phyloP scores from a whole-genome alignment of 2,888 invertebrate species.

The Leptarthrus brevirostris region DNA sequence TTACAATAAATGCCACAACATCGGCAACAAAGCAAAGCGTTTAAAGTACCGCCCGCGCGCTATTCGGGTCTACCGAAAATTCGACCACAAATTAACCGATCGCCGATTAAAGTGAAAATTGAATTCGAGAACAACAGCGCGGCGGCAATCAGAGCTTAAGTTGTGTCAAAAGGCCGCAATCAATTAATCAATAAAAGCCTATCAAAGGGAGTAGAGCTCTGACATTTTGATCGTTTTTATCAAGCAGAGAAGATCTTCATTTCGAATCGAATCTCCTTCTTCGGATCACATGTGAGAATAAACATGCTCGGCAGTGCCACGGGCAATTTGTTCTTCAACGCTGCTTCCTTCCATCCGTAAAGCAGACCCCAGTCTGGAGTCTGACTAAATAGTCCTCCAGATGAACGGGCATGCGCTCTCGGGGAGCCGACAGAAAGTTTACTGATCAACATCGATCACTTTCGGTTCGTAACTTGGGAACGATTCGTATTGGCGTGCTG shows the following conservation, averaged over 20 bases:
- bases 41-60: background rate
- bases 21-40: background rate
- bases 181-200: constrained; percentile 49
- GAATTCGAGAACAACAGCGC: constrained; percentile 16
- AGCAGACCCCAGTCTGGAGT: background rate
- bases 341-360: constrained; percentile 32
- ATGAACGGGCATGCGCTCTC: background rate
- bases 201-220: constrained; percentile 34
- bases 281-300: constrained; percentile 25
- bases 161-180: constrained; percentile 47
- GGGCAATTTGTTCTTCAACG: constrained; percentile 31
- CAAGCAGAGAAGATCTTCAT: background rate
- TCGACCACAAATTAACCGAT: constrained; percentile 38
- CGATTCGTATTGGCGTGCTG: constrained; percentile 36
- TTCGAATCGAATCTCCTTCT: background rate
- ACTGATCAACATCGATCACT: constrained; percentile 44
- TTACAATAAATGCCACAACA: constrained; percentile 44
- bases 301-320: constrained; percentile 7
- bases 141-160: constrained; percentile 30
- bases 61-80: constrained; percentile 14
- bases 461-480: constrained; percentile 25
- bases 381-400: background rate
- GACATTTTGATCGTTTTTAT: constrained; percentile 20
- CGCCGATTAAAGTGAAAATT: constrained; percentile 42
- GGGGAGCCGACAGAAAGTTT: constrained; percentile 27